Evolutionary conservation across 2,113 vertebrate species (phyloP).

Genomic region (Hyperopisus bebe): DNA sequence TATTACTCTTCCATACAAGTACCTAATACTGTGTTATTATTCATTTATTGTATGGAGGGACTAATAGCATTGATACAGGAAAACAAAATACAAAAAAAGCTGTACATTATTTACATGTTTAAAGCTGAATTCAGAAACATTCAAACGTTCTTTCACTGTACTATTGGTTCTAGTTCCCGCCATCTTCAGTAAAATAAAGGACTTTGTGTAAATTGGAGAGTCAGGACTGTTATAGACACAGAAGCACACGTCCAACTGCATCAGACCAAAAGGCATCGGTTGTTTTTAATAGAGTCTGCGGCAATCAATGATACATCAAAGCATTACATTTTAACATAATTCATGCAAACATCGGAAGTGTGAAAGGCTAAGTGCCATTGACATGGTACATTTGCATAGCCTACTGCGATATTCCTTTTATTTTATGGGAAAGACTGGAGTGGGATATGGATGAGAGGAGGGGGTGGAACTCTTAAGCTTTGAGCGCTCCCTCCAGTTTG

Average conservation of each 20-base stretch:
- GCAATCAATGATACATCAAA: slow-evolving; percentile 8
- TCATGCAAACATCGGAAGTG: background rate
- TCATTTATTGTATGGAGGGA: background rate
- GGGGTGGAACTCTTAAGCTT: background rate
- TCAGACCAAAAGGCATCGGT: background rate
- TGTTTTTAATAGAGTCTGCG: background rate
- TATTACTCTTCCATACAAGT: background rate
- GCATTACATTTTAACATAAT: slow-evolving; percentile 8
- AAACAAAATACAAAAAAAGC: background rate
- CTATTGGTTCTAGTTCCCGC: background rate
- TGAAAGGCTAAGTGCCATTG: background rate
- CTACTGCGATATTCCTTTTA: background rate
- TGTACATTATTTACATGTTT: background rate
- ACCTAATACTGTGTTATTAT: background rate
- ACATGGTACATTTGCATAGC: background rate
- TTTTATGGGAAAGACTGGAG: background rate
- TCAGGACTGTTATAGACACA: background rate
- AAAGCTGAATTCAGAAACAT: background rate
- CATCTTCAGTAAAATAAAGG: background rate
- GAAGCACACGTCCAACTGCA: background rate
- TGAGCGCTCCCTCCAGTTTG: background rate
- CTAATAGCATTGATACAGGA: background rate
- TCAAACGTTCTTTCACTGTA: background rate
- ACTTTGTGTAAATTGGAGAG: background rate
- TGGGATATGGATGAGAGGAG: background rate